Percentiles rank a stretch among this genome's conserved stretches.
Evolutionary conservation across 2,888 invertebrate genomes (phyloP).

Genomic region (Timema podura): DNA sequence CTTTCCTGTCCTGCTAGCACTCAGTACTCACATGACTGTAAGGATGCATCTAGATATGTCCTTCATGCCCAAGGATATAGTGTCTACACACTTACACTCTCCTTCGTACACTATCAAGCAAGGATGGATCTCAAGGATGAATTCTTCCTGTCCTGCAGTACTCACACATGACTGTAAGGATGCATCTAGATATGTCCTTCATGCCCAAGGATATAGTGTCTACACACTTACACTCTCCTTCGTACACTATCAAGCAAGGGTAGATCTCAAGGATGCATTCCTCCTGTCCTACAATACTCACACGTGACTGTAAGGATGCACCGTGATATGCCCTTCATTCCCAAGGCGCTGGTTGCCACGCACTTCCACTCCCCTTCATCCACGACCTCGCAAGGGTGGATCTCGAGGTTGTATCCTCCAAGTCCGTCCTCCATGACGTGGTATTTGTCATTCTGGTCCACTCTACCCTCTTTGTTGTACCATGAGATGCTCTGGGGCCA

Average conservation of each 20-base stretch:
- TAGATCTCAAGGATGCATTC: constrained; percentile 72
- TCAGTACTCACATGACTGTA: too few species aligned
- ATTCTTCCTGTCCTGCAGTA: too few species aligned
- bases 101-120: too few species aligned
- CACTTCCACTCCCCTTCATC: constrained; percentile 91
- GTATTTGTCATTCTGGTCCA: constrained; percentile 67
- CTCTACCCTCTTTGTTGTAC: constrained; percentile 79
- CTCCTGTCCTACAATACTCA: constrained; percentile 65
- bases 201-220: constrained; percentile 68
- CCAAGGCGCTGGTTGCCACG: constrained; percentile 72
- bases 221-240: constrained; percentile 88
- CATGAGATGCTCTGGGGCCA: constrained; percentile 80
- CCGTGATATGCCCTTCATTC: constrained; percentile 66
- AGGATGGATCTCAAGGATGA: too few species aligned
- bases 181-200: constrained; percentile 70
- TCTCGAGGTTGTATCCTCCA: constrained; percentile 73
- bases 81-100: too few species aligned
- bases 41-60: too few species aligned
- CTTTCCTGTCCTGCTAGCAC: too few species aligned
- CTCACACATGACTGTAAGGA: constrained; percentile 31
- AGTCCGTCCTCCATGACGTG: constrained; percentile 75
- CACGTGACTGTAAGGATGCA: constrained; percentile 74
- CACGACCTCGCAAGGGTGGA: constrained; percentile 68
- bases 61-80: too few species aligned
- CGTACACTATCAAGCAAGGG: constrained; percentile 73